Conservation (phyloP, 53 echinoderm and acorn worm genomes). For the Holothuria scabra region DNA sequence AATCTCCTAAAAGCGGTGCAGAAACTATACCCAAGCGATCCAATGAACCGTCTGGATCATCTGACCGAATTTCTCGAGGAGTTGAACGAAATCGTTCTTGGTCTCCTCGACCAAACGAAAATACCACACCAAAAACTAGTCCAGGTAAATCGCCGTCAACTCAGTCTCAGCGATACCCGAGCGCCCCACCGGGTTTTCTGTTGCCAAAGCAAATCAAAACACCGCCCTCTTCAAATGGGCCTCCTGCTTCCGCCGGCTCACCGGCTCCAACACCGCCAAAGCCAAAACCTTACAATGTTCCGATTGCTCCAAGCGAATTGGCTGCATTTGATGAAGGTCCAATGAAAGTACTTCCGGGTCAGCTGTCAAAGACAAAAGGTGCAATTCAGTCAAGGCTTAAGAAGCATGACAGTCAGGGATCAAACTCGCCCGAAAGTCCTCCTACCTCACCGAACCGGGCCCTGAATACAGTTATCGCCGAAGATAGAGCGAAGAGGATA, state of each 20-base stretch:
- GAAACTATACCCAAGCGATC: constrained; percentile 25
- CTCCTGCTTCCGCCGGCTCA: constrained; percentile 37
- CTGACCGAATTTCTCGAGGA: constrained; percentile 32
- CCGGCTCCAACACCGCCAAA: constrained; percentile 53
- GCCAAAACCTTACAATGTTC: constrained; percentile 75
- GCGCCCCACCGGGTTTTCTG: constrained; percentile 83
- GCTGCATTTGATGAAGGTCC: constrained; percentile 65
- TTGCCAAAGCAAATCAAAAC: constrained; percentile 83
- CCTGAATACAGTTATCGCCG: constrained; percentile 9
- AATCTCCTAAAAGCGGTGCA: background rate
- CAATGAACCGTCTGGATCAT: constrained; percentile 6
- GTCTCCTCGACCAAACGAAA: constrained; percentile 46
- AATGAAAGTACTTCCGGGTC: constrained; percentile 80
- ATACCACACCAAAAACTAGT: constrained; percentile 28
- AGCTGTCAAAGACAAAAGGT: constrained; percentile 87
- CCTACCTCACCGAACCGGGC: constrained; percentile 48
- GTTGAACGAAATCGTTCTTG: constrained; percentile 40
- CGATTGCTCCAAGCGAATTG: constrained; percentile 74
- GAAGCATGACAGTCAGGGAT: constrained; percentile 13
- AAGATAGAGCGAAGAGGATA: constrained; percentile 62
- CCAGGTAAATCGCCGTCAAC: constrained; percentile 35
- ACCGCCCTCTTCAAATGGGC: constrained; percentile 41
- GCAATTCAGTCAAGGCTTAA: constrained; percentile 67
- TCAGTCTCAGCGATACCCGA: constrained; percentile 71
- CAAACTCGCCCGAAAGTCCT: constrained; percentile 51